Base-by-base conservation (phyloP, 2,888 invertebrate species). In the Alviniconcha strummeri region DNA sequence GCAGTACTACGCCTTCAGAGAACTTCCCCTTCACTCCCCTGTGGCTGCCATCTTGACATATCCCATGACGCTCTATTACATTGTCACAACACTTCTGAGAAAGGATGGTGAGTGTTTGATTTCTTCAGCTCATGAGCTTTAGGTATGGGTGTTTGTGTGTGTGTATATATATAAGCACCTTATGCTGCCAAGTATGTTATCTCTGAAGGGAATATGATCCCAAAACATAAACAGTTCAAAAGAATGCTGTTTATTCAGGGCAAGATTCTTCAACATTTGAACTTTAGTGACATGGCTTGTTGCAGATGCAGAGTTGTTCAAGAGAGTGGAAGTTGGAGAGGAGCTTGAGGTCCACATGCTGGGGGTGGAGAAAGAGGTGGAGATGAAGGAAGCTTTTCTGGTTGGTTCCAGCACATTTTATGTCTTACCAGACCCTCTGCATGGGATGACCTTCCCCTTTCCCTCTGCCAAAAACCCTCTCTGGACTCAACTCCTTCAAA, bases 301-400 rank as follows among this genome's bases (percentile, higher is more conserved):
- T 7, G 13, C 69, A 80, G 69, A 80, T 9, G 54, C 67, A 8
- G 69, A 69, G 69, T 55, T 80, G 69, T 80, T 80, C 69, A 67
- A 56, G 80, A 80, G 55, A 19, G 36, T 82, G 67, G 56, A 36
- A 19, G 64, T n/a, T 5, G 77, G 77, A 56, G 17, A 69, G 19
- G 19, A 67, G 13, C 55, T 82, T 11, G 36, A 55, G 9, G 74
- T 91, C 0, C 89, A 90, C 82, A 85, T 92, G 36, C 81, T 92
- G 79, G 92, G 92, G 52, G 92, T 89, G n/a, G 92, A 92, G 84
- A 91, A 89, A 82, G 92, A 92, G 81, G 91, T 90, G 55, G 91
- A 91, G 82, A 85, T 92, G 87, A 82, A 91, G 52, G 85, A 87
- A 67, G 83, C 89, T 15, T 92, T 92, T 84, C 84, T 88, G 88